These are phyloP conservation scores for Notolepis coatsorum DNA, from an alignment of 2,797 vertebrate genomes.

Conservation along the genomic window DNA sequence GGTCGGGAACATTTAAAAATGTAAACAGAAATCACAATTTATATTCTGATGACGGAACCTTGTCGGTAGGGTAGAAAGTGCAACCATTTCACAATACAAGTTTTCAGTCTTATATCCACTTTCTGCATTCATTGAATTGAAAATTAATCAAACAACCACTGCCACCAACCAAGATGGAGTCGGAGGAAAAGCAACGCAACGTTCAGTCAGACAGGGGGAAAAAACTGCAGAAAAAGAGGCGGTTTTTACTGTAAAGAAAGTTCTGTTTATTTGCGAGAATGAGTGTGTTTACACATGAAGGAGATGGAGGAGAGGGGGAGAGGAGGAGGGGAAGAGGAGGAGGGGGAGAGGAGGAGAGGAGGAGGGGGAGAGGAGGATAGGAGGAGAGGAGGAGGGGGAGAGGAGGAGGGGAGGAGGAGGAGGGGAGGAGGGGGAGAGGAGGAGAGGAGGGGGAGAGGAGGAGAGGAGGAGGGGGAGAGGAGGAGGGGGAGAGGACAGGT, in stretches of 20 bases:
- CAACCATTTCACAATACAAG: too few species aligned
- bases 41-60: too few species aligned
- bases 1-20: too few species aligned
- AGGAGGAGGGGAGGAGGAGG: not conserved
- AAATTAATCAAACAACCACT: too few species aligned
- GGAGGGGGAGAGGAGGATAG: too few species aligned
- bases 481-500: slow-evolving; percentile 10
- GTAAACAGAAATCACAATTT: too few species aligned
- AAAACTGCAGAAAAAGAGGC: too few species aligned
- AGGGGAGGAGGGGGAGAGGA: not conserved
- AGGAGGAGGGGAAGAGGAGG: slow-evolving; percentile 1
- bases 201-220: not conserved
- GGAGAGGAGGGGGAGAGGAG: not conserved
- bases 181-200: slow-evolving; percentile 20
- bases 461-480: not conserved
- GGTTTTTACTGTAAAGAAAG: not conserved
- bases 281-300: slow-evolving; percentile 33
- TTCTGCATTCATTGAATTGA: too few species aligned
- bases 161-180: slow-evolving; percentile 10
- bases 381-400: not conserved
- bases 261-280: slow-evolving; percentile 32
- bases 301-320: not conserved
- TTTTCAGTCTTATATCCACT: too few species aligned
- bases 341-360: not conserved
- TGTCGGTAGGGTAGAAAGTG: too few species aligned